Evolutionary conservation across 1,140 invertebrate genomes (phyloP).

Genomic region (Zaprionus tsacasi): DNA sequence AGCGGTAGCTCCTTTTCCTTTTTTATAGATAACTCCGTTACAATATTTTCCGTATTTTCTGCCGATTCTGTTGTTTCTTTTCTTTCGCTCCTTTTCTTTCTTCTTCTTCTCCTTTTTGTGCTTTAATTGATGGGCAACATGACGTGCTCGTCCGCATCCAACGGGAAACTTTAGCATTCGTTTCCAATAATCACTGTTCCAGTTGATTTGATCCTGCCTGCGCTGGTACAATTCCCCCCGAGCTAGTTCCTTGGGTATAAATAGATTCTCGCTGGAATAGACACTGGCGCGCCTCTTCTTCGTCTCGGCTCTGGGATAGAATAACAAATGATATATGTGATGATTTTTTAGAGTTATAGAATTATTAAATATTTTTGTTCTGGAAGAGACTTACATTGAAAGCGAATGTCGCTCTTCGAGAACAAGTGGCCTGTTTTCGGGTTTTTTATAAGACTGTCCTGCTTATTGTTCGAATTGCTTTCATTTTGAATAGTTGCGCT

Average conservation of each 20-base stretch:
- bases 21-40: conserved; percentile 9
- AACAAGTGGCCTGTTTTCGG: not conserved
- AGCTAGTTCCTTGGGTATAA: conserved; percentile 67
- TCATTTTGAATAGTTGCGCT: not conserved
- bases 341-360: no score
- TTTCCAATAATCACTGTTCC: conserved; percentile 42
- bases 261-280: conserved; percentile 51
- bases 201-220: conserved; percentile 29
- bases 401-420: conserved; percentile 10
- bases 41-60: not conserved
- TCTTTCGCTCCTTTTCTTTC: not conserved
- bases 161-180: conserved; percentile 67
- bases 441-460: not conserved
- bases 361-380: not conserved
- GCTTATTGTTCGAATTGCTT: not conserved
- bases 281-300: conserved; percentile 68
- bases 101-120: not conserved
- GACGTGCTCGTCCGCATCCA: conserved; percentile 50
- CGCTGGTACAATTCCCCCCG: conserved; percentile 52
- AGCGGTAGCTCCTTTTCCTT: conserved; percentile 13
- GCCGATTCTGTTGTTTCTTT: not conserved
- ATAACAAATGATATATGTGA: not conserved
- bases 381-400: conserved; percentile 2
- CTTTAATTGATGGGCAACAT: conserved; percentile 57
- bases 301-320: conserved; percentile 59